These are phyloP conservation scores for Trichoplax adhaerens DNA, from an alignment of 37 sponge, comb jelly and placozoan genomes.

Conservation along the genomic window DNA sequence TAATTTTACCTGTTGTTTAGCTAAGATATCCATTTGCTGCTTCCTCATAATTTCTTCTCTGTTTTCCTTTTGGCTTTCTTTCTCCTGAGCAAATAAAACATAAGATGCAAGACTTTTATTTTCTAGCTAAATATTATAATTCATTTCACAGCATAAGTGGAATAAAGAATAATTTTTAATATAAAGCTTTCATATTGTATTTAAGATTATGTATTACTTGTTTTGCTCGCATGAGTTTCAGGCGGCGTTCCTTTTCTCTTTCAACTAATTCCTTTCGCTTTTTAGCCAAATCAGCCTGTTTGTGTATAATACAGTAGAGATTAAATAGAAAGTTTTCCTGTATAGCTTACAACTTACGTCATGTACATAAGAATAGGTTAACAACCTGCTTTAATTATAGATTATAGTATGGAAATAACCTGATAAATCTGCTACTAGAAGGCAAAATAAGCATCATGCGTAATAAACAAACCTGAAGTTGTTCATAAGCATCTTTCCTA, in stretches of 20 bases:
- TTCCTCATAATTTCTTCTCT: constrained; percentile 13
- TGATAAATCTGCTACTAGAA: no score
- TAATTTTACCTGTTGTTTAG: constrained; percentile 3
- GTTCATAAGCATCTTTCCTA: no score
- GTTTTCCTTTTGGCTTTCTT: constrained; percentile 10
- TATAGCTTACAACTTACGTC: no score
- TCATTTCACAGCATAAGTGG: constrained; percentile 15
- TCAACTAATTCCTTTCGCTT: constrained; percentile 32
- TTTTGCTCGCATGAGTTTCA: no score
- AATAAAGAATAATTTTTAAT: background rate
- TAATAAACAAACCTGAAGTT: no score
- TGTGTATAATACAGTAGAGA: no score
- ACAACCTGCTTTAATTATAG: no score
- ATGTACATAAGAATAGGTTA: no score
- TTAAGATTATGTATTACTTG: background rate
- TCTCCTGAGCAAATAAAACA: constrained; percentile 6
- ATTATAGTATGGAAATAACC: no score
- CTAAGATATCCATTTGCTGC: constrained; percentile 1
- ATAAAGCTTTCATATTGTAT: constrained; percentile 7
- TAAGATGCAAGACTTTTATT: background rate
- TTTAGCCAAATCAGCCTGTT: constrained; percentile 30
- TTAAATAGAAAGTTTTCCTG: no score
- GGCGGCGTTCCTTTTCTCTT: constrained; percentile 8
- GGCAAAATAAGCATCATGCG: no score
- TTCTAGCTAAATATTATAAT: constrained; percentile 17